These are phyloP conservation scores for Meliscaeva auricollis DNA, from an alignment of 2,888 invertebrate genomes.

Conservation along the genomic window DNA sequence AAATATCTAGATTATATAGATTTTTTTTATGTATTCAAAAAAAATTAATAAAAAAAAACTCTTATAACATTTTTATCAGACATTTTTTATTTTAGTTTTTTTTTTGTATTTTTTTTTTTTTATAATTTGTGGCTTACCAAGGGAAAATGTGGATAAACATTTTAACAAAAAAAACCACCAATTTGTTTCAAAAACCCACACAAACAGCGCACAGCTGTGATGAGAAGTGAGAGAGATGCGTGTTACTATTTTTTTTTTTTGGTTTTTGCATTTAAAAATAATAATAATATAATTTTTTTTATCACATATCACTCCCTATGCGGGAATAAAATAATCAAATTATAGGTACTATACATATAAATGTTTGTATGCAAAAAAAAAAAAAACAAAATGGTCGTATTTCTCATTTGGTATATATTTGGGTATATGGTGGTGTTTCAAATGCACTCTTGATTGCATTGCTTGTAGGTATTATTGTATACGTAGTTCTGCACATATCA, in stretches of 20 bases:
- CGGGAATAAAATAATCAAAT: slow-evolving; percentile 82
- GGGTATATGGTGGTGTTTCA: slow-evolving; percentile 50
- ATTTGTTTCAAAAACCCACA: slow-evolving; percentile 53
- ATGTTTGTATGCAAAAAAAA: background rate
- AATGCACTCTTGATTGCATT: slow-evolving; percentile 51
- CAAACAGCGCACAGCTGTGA: slow-evolving; percentile 27
- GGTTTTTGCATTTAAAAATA: slow-evolving; percentile 15
- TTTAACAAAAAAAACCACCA: slow-evolving; percentile 53
- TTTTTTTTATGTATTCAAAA: background rate
- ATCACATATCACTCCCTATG: slow-evolving; percentile 54
- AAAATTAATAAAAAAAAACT: slow-evolving; percentile 15
- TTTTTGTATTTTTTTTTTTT: slow-evolving; percentile 28
- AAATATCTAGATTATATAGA: background rate
- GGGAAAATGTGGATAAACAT: slow-evolving; percentile 53
- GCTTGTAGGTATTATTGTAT: background rate
- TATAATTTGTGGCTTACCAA: slow-evolving; percentile 69
- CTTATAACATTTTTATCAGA: slow-evolving; percentile 18
- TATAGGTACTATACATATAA: slow-evolving; percentile 73
- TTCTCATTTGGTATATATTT: slow-evolving; percentile 44
- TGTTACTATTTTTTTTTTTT: slow-evolving; percentile 37
- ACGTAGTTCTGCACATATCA: slow-evolving; percentile 17
- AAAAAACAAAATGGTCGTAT: slow-evolving; percentile 63
- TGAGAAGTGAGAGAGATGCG: background rate
- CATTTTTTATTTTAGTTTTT: slow-evolving; percentile 20
- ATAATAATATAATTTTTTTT: slow-evolving; percentile 33